Conservation (phyloP, 2,797 vertebrate species). For the Lindbergichthys nudifrons region DNA sequence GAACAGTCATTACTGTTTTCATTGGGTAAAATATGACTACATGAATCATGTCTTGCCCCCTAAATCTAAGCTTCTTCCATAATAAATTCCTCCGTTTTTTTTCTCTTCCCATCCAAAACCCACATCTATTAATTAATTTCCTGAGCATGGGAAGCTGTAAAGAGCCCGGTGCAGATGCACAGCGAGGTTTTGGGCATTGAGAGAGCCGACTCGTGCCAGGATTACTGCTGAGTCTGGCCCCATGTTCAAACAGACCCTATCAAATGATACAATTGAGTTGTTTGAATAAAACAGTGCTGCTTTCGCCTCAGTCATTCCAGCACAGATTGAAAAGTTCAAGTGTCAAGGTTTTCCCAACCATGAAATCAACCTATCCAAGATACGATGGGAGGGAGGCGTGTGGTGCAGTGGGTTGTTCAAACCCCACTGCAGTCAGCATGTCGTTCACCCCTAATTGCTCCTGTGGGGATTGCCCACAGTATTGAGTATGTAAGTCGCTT, state of each 20-base stretch:
- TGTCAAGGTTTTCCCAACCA: conserved; percentile 32
- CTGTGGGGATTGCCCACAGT: too few species aligned
- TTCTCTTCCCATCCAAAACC: conserved; percentile 31
- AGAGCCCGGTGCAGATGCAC: conserved; percentile 60
- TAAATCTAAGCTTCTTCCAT: conserved; percentile 13
- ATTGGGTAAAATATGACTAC: conserved; percentile 2
- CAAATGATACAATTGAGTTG: conserved; percentile 55
- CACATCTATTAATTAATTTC: conserved; percentile 40
- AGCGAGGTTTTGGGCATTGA: conserved; percentile 60
- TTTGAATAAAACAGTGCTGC: conserved; percentile 36
- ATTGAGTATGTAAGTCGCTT: too few species aligned
- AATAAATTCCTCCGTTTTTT: conserved; percentile 29
- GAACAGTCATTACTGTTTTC: background rate
- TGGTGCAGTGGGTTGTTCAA: too few species aligned
- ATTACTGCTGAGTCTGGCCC: conserved; percentile 57
- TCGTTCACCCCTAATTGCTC: too few species aligned
- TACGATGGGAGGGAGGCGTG: too few species aligned
- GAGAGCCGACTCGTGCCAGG: conserved; percentile 56
- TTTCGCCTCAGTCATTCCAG: conserved; percentile 34
- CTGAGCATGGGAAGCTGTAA: conserved; percentile 29
- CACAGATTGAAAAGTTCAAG: conserved; percentile 33
- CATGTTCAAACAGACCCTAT: conserved; percentile 53
- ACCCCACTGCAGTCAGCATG: too few species aligned
- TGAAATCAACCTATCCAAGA: conserved; percentile 33
- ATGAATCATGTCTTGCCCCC: background rate